Evolutionary conservation across 2,797 vertebrate species (phyloP).

Genomic region (Diplodus sargus): DNA sequence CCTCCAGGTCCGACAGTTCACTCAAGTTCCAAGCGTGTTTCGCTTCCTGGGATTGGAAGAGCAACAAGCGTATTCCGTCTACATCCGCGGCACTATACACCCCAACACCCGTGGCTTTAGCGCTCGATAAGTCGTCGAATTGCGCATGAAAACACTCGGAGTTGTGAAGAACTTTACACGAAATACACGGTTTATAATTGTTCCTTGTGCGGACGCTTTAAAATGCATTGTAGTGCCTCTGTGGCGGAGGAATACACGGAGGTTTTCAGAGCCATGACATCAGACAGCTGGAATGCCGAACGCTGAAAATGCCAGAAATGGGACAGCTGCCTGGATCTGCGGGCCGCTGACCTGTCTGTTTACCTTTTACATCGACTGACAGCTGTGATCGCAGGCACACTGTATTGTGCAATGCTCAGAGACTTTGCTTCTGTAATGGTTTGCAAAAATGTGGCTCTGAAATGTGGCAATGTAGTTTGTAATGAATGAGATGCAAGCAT

Average conservation of each 20-base stretch:
- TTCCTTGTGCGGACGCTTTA: neutral
- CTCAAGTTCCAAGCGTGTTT: slow-evolving; percentile 81
- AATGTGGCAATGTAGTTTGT: neutral
- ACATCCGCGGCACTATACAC: slow-evolving; percentile 78
- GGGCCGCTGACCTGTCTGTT: slow-evolving; percentile 64
- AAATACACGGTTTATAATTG: fast-evolving
- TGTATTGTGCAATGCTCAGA: slow-evolving; percentile 18
- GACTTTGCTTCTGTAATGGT: neutral
- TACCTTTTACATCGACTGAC: slow-evolving; percentile 59
- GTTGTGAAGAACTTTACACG: fast-evolving
- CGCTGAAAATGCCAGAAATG: slow-evolving; percentile 87
- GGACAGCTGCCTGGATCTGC: slow-evolving; percentile 77
- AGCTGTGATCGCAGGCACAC: slow-evolving; percentile 37
- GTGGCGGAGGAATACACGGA: slow-evolving; percentile 75
- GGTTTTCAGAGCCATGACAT: slow-evolving; percentile 88
- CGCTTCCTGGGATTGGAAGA: slow-evolving; percentile 88
- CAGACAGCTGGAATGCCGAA: slow-evolving; percentile 93
- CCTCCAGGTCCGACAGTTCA: slow-evolving; percentile 62
- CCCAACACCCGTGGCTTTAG: neutral
- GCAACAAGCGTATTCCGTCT: slow-evolving; percentile 74
- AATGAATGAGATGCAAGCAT: neutral
- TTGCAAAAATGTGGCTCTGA: slow-evolving; percentile 13
- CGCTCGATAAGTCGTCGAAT: fast-evolving
- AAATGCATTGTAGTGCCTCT: slow-evolving; percentile 59
- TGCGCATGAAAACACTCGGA: fast-evolving